Evolutionary conservation across 92 coral and sea anemone species (phyloP).

Genomic region (Palythoa grandiflora): DNA sequence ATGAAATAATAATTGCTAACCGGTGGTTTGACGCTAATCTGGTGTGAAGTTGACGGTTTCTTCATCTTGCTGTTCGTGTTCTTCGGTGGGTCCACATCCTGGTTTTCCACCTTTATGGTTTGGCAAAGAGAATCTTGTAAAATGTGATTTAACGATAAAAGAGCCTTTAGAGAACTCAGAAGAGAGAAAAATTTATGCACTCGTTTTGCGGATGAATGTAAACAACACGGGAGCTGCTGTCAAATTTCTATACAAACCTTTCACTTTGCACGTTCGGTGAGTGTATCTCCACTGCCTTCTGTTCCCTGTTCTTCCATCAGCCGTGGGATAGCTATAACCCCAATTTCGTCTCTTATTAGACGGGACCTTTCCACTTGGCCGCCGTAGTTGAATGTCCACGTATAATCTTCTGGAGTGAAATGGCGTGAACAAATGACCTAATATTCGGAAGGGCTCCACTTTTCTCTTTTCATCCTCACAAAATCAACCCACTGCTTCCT

Average conservation of each 20-base stretch:
- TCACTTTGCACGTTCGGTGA: background rate
- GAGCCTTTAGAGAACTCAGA: background rate
- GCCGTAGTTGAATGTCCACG: background rate
- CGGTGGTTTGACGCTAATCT: background rate
- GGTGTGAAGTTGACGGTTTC: background rate
- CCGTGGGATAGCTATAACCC: background rate
- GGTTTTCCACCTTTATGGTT: background rate
- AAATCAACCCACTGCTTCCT: no score
- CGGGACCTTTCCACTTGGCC: background rate
- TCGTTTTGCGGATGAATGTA: background rate
- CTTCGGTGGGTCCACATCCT: background rate
- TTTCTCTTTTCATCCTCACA: background rate
- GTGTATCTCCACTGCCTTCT: background rate
- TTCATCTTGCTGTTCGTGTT: background rate
- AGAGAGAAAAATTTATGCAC: background rate
- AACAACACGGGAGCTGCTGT: background rate
- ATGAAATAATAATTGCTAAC: conserved; percentile 1
- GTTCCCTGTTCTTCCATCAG: background rate
- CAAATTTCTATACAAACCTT: conserved; percentile 8
- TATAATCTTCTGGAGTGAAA: background rate
- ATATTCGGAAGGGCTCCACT: background rate
- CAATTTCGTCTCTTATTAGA: conserved; percentile 9
- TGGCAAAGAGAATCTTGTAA: conserved; percentile 11
- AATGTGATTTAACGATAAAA: background rate
- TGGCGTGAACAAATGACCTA: background rate